These are phyloP conservation scores for Colinus virginianus DNA, from an alignment of 2,113 vertebrate genomes.

Conservation along the genomic window DNA sequence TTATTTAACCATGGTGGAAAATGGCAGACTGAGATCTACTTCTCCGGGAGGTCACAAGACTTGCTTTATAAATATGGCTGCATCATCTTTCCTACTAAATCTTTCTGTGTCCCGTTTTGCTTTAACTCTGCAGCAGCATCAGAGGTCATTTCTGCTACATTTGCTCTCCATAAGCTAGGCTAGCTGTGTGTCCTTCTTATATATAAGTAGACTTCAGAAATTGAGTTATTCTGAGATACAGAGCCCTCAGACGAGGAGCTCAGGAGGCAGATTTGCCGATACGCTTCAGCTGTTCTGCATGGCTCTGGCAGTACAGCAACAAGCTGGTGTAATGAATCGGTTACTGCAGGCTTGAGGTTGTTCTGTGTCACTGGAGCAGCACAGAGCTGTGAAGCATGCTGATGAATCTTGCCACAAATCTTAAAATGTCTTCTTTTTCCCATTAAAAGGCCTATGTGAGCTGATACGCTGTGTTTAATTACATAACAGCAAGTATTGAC, in stretches of 20 bases:
- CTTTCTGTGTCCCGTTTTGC: constrained; percentile 47
- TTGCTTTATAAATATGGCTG: constrained; percentile 42
- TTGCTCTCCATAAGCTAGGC: not conserved
- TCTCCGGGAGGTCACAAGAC: constrained; percentile 10
- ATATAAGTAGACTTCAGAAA: not conserved
- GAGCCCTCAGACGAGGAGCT: not conserved
- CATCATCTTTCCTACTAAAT: constrained; percentile 57
- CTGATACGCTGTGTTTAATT: constrained; percentile 45
- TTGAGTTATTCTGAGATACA: not conserved
- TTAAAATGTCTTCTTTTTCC: constrained; percentile 20
- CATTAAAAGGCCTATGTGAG: constrained; percentile 4
- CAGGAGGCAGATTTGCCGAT: not conserved
- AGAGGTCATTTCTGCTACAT: not conserved
- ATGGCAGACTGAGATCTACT: constrained; percentile 7
- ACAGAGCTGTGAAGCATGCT: constrained; percentile 4
- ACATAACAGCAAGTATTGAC: constrained; percentile 45
- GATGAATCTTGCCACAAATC: constrained; percentile 40
- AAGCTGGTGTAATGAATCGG: not conserved
- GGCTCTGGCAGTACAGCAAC: not conserved
- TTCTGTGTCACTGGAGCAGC: constrained; percentile 44
- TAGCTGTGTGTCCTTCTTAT: not conserved
- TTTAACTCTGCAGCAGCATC: constrained; percentile 7
- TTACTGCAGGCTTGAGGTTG: constrained; percentile 38
- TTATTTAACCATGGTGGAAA: constrained; percentile 17
- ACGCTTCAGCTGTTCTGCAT: not conserved